phyloP scores from a whole-genome alignment of 2,888 invertebrate species.

The Hyppa rectilinea region DNA sequence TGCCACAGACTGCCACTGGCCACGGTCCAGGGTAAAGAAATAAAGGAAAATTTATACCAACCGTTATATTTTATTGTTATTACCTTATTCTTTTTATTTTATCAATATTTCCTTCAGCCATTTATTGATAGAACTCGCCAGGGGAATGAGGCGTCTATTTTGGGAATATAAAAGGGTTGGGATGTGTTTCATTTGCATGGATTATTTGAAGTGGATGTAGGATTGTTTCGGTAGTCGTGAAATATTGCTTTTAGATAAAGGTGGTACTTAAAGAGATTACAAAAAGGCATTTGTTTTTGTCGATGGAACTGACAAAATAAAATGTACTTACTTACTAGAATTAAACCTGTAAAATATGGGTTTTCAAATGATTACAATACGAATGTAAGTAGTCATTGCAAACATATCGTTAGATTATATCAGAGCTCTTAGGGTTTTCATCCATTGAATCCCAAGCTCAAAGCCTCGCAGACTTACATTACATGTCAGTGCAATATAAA shows the following conservation, averaged over 20 bases:
- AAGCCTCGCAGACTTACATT: neutral
- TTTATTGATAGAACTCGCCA: conserved; percentile 66
- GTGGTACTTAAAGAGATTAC: conserved; percentile 22
- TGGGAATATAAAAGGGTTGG: conserved; percentile 59
- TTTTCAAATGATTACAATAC: neutral
- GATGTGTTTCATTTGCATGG: conserved; percentile 59
- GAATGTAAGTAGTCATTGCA: no score
- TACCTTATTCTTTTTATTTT: conserved; percentile 79
- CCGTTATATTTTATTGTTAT: conserved; percentile 89
- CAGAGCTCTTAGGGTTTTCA: neutral
- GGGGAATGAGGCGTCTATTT: conserved; percentile 55
- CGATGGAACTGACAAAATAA: neutral
- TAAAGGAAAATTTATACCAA: conserved; percentile 80
- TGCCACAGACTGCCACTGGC: conserved; percentile 71
- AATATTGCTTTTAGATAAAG: conserved; percentile 35
- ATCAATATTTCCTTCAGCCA: conserved; percentile 77
- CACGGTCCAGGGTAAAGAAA: conserved; percentile 76
- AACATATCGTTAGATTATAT: no score
- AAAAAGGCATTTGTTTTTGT: neutral
- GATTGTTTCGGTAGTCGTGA: conserved; percentile 33
- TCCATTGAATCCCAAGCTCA: neutral
- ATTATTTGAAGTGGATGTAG: conserved; percentile 54
- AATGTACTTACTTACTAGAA: neutral
- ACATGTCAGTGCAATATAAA: conserved; percentile 13
- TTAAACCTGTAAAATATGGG: neutral